Conservation (phyloP, 1,140 invertebrate genomes). For the Penaeus chinensis region DNA sequence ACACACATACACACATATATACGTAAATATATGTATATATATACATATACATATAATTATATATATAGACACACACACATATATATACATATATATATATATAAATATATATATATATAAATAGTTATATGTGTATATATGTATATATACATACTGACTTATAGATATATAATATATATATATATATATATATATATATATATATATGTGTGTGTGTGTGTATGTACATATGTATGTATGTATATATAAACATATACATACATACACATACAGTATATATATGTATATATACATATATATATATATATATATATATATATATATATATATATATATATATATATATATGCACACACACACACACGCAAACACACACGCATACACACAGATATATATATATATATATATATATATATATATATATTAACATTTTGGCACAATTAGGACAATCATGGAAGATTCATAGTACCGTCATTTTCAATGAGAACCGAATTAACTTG, state of each 20-base stretch:
- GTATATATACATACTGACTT: neutral
- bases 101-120: neutral
- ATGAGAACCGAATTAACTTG: neutral
- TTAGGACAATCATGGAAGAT: neutral
- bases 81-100: no score
- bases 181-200: neutral
- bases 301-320: neutral
- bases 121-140: neutral
- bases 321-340: conserved; percentile 15
- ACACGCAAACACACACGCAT: neutral
- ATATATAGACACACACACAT: no score
- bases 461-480: neutral
- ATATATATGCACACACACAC: neutral
- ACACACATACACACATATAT: no score
- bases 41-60: no score
- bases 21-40: no score
- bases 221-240: conserved; percentile 9
- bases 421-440: neutral
- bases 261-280: neutral
- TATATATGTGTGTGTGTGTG: neutral
- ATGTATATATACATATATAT: conserved; percentile 11
- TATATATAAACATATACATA: conserved; percentile 1
- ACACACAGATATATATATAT: conserved; percentile 8
- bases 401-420: conserved; percentile 15
- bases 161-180: conserved; percentile 13